Evolutionary conservation across 2,113 vertebrate species (phyloP), one percentile per base, ranked within the genome.

Genomic region (Plestiodon gilberti): DNA sequence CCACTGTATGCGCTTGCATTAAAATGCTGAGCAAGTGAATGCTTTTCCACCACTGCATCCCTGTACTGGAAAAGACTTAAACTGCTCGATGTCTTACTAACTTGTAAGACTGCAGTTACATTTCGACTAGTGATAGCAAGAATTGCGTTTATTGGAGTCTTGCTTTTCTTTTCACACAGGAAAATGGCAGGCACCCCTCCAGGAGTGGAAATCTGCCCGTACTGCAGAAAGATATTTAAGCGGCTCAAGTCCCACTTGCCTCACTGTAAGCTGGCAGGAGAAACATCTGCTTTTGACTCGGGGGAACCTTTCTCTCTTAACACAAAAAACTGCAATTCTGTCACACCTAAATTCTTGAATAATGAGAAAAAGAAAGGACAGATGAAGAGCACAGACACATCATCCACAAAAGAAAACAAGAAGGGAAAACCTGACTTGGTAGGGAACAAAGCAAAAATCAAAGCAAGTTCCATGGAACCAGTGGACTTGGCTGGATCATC

Each of bases 231-330:
- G 87, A 91, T 95, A 0, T 99, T 97, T 95, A 98, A 98, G 88
- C 95, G 98, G 79, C 93, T 99, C 64, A 98, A 98, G 77, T 88
- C 96, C 7, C 98, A 99, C 82, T 94, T 99, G 78, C 97, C 98
- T 7, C 93, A 98, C 81, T 99, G 98, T 94, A 98, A 96, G 78
- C 90, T 95, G 92, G 91, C 90, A 22, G 88, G 71, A 55, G 59
- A 52, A 59, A 5, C 57, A 65, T 89, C 48, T 35, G 48, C 65
- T 15, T 20, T 75, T 10, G 43, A 73, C 67, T 57, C 74, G 11
- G 62, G 18, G 33, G 2, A 40, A 1, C 1, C 52, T 30, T 1
- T 7, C 71, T 25, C 85, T 78, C 14, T 33, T 23, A 48, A 81
- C 17, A 52, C 65, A 6, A 80, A 89, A 4, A 30, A n/a, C 13